Conservation (phyloP, 2,797 vertebrate genomes). For the Mus spretus region DNA sequence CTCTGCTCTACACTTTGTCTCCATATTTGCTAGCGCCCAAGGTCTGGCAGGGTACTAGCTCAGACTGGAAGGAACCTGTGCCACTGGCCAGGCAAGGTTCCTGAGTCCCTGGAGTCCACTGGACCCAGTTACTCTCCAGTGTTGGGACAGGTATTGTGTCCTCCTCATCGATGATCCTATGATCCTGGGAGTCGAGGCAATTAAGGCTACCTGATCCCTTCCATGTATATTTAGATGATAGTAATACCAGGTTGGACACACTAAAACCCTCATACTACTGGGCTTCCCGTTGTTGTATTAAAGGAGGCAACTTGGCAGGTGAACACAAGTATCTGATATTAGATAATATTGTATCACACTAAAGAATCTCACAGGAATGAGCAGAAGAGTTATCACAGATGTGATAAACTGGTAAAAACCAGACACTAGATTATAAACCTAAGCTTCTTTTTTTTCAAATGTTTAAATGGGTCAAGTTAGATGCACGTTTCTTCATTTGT, state of each 20-base stretch:
- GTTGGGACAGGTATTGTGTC: no score
- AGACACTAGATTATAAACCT: conserved; percentile 61
- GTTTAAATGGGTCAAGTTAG: conserved; percentile 84
- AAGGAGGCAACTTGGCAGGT: conserved; percentile 13
- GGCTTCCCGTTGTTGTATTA: conserved; percentile 29
- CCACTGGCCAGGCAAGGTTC: no score
- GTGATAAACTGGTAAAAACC: conserved; percentile 76
- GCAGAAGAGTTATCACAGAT: not conserved
- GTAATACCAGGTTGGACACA: accelerated
- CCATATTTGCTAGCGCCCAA: no score
- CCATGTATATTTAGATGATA: not conserved
- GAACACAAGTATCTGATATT: not conserved
- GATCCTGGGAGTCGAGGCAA: no score
- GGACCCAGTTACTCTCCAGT: no score
- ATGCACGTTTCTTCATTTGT: conserved; percentile 82
- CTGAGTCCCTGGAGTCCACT: no score
- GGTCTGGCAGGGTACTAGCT: no score
- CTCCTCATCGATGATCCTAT: no score
- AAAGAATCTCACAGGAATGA: not conserved
- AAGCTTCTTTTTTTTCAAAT: conserved; percentile 36
- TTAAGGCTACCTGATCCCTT: not conserved
- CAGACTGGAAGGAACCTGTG: no score
- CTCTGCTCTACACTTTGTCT: no score
- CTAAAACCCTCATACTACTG: not conserved
- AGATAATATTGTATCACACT: not conserved